These are phyloP conservation scores for Charanyca ferruginea DNA, from an alignment of 2,888 invertebrate species.

Conservation along the genomic window DNA sequence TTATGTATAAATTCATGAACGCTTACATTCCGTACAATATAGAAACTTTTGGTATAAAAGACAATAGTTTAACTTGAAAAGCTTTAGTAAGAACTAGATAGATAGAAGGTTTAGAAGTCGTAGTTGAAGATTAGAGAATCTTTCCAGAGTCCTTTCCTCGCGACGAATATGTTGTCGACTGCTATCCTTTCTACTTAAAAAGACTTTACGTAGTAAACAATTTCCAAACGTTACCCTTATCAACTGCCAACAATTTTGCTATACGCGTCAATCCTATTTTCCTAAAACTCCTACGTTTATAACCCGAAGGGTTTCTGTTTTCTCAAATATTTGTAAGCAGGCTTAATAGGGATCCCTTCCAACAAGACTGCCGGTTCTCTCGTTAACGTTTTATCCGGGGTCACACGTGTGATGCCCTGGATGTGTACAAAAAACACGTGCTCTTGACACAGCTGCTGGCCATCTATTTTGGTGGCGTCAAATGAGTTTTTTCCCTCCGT, in stretches of 20 bases:
- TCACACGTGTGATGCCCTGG: conserved; percentile 72
- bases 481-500: conserved; percentile 53
- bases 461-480: conserved; percentile 62
- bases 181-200: background rate
- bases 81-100: background rate
- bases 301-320: conserved; percentile 23
- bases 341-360: conserved; percentile 31
- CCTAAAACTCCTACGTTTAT: background rate
- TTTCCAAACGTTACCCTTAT: background rate
- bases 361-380: conserved; percentile 43
- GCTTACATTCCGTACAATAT: conserved; percentile 7
- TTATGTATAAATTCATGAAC: conserved; percentile 40
- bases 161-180: background rate
- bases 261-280: conserved; percentile 2
- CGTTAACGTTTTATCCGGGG: conserved; percentile 54
- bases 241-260: background rate
- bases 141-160: too few species aligned
- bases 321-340: conserved; percentile 31
- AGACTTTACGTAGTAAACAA: background rate
- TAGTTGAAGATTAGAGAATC: background rate
- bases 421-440: conserved; percentile 75
- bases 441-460: conserved; percentile 77
- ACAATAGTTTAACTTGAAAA: conserved; percentile 7
- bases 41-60: conserved; percentile 26
- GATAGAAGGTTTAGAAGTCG: background rate